Conservation (phyloP, 2,113 vertebrate genomes). For the Mormyrus iriodes region DNA sequence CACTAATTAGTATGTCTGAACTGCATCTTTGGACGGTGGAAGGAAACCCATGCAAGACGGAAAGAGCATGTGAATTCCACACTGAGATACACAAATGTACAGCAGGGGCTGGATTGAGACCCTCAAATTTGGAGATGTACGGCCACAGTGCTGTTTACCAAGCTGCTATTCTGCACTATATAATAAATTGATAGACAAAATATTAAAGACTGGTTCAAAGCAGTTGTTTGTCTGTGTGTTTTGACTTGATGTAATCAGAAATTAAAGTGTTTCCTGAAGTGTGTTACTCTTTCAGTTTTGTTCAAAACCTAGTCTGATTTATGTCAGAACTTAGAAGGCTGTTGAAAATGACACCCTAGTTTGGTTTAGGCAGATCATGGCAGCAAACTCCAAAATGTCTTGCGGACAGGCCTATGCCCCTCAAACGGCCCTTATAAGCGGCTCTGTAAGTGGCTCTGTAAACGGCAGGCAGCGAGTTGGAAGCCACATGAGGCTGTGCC, state of each 20-base stretch:
- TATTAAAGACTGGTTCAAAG: background rate
- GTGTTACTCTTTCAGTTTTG: background rate
- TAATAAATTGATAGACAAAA: background rate
- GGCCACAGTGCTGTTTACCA: background rate
- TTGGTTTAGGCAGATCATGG: background rate
- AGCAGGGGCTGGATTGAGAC: background rate
- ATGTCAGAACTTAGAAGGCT: background rate
- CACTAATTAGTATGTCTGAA: background rate
- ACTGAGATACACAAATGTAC: background rate
- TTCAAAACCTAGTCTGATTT: background rate
- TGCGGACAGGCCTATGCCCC: slow-evolving; percentile 43
- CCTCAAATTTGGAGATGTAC: background rate
- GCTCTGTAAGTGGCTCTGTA: slow-evolving; percentile 32
- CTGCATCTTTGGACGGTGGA: background rate
- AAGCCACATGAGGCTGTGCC: background rate
- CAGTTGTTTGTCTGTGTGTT: background rate
- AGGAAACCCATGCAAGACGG: background rate
- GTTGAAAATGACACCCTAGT: background rate
- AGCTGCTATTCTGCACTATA: background rate
- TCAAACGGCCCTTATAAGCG: slow-evolving; percentile 36
- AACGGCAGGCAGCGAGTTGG: slow-evolving; percentile 15
- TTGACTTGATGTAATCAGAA: background rate
- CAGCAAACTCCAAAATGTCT: slow-evolving; percentile 44
- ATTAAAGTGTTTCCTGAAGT: background rate
- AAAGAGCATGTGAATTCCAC: background rate